A percentile compares a stretch with the other conserved stretches of the same genome.
phyloP scores from a whole-genome alignment of 2,113 vertebrate species.

The Heterochromis multidens region DNA sequence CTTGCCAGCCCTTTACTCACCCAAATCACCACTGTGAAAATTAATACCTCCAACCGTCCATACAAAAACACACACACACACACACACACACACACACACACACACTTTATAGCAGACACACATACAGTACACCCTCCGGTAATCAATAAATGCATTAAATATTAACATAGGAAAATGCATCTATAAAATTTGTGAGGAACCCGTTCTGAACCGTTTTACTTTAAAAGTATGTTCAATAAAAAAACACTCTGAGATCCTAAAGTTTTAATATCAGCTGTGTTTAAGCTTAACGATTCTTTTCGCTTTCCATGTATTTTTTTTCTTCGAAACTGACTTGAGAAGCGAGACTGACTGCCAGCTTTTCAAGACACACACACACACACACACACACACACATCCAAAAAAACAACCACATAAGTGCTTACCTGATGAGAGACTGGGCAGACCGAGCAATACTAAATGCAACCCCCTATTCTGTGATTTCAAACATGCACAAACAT shows the following conservation, averaged over 20 bases:
- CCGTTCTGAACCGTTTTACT: conserved; percentile 23
- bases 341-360: conserved; percentile 20
- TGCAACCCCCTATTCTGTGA: not conserved
- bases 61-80: conserved; percentile 16
- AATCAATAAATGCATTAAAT: conserved; percentile 55
- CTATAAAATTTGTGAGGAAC: not conserved
- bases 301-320: not conserved
- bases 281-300: conserved; percentile 35
- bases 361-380: not conserved
- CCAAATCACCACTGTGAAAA: conserved; percentile 74
- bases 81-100: not conserved
- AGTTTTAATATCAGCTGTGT: conserved; percentile 8
- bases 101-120: not conserved
- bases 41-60: conserved; percentile 68
- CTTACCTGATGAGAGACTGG: conserved; percentile 29
- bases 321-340: conserved; percentile 10
- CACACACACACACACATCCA: not conserved
- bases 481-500: conserved; percentile 33
- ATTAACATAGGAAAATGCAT: conserved; percentile 52
- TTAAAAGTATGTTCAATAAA: conserved; percentile 10
- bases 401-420: conserved; percentile 1
- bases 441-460: conserved; percentile 30
- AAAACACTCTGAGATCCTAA: not conserved
- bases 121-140: not conserved
- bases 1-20: conserved; percentile 69